These are phyloP conservation scores for Crambe crambe DNA, from an alignment of 37 sponge, comb jelly and placozoan genomes.

Conservation along the genomic window DNA sequence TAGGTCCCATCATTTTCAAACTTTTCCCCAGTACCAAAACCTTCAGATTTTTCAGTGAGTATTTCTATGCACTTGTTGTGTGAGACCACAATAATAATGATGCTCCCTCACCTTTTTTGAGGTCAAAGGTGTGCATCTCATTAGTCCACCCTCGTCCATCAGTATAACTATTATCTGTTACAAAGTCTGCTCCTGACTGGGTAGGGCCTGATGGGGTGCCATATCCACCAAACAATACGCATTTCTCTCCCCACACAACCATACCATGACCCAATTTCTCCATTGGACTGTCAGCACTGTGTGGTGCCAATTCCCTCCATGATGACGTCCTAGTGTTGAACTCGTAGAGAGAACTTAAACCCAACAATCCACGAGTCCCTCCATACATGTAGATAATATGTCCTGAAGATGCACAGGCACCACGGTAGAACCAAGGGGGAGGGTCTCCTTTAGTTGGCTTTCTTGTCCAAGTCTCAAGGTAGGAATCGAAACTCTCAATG, in stretches of 20 bases:
- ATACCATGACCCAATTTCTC: slow-evolving; percentile 5
- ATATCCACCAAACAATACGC: slow-evolving; percentile 18
- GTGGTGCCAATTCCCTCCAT: background rate
- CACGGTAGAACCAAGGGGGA: slow-evolving; percentile 1
- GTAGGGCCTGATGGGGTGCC: background rate
- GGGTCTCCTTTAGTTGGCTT: background rate
- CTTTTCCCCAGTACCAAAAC: too few species aligned
- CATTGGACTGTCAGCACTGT: background rate
- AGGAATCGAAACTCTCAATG: background rate
- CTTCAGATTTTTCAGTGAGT: too few species aligned
- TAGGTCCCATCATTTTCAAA: too few species aligned
- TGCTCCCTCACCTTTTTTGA: background rate
- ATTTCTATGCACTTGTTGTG: too few species aligned
- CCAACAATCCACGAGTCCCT: background rate
- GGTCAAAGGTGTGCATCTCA: slow-evolving; percentile 16
- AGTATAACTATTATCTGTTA: background rate
- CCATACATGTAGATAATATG: background rate
- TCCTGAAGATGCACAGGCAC: background rate
- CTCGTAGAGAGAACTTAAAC: background rate
- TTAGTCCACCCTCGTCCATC: slow-evolving; percentile 30
- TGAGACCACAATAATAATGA: too few species aligned
- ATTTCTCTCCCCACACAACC: background rate
- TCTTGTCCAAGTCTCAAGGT: background rate
- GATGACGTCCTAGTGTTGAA: background rate
- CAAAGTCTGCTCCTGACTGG: slow-evolving; percentile 9